Base-by-base conservation (phyloP, 2,113 vertebrate species). In the Corythoichthys haematopterus region DNA sequence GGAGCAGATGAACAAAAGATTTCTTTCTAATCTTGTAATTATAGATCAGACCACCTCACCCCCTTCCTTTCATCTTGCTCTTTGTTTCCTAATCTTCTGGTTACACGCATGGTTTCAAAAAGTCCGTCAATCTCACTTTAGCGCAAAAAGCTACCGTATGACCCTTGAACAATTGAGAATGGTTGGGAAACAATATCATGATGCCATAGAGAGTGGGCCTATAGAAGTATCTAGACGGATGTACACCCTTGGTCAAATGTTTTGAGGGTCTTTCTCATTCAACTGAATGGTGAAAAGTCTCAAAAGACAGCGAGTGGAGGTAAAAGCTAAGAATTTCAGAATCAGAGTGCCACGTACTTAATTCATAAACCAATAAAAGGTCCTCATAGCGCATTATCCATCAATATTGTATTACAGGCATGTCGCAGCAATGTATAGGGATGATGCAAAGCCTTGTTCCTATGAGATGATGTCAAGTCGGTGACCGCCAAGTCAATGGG, bases 21-120 rank as follows among this genome's bases (percentile, higher is more conserved):
- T 74, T 80, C 69, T 81, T 75, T 89, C 80, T 85, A 80, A 89
- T 87, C 82, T 83, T 66, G 84, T 81, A 86, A 87, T 88, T 88
- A 88, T 70, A 66, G 76, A 84, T 81, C 77, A 69, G 60, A 69
- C 77, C 79, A 74, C 72, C 77, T 77, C 73, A 68, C 13, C 77
- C 65, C 52, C 57, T 4, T n/a, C 40, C 55, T 51, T 50, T 9
- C 76, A 51, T 66, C 64, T 74, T 76, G 72, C 66, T 66, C 52
- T 2, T 55, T 82, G 55, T 73, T 82, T 73, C 59, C 80, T 79
- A 83, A 84, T 84, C 75, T 72, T 83, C 78, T 85, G 82, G 85
- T 88, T 87, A 82, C 78, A 83, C 66, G 71, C 72, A 55, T 79
- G 76, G 74, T 64, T 36, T 80, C 65, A 75, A 85, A 84, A 83